Conservation (phyloP, 2,888 invertebrate species). For the Philopedon plagiatum region DNA sequence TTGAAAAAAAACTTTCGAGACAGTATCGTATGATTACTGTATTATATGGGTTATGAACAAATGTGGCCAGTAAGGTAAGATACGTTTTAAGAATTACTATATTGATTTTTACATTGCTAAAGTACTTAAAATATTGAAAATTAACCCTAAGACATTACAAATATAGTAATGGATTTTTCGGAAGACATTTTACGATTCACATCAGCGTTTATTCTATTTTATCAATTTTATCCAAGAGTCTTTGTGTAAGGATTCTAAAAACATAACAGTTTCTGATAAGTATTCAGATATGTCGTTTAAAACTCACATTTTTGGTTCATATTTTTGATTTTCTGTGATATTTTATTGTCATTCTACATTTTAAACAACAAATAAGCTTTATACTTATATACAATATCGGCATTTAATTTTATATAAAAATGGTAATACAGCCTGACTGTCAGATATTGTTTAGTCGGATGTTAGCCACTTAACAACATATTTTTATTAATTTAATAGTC, state of each 20-base stretch:
- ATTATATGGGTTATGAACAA: too few relatives aligned
- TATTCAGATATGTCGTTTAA: constrained; percentile 26
- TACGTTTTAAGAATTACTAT: constrained; percentile 13
- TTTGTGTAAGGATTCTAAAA: neutral
- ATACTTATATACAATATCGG: constrained; percentile 11
- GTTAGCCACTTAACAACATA: too few relatives aligned
- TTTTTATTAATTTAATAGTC: too few relatives aligned
- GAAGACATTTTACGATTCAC: constrained; percentile 61
- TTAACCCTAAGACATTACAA: constrained; percentile 52
- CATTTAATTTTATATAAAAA: neutral
- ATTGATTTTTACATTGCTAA: neutral
- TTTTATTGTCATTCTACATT: constrained; percentile 41
- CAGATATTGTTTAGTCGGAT: too few relatives aligned
- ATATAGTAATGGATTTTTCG: constrained; percentile 59
- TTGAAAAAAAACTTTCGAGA: too few relatives aligned
- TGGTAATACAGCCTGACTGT: too few relatives aligned
- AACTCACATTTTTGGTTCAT: constrained; percentile 33
- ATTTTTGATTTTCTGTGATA: constrained; percentile 26
- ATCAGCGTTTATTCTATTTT: constrained; percentile 38
- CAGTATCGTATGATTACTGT: too few relatives aligned
- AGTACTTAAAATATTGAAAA: constrained; percentile 40
- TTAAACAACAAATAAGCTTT: constrained; percentile 9
- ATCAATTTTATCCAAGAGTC: neutral
- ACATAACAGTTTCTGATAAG: constrained; percentile 10
- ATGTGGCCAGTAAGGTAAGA: too few relatives aligned